phyloP scores from a whole-genome alignment of 2,888 invertebrate genomes.

The Sipha maydis region DNA sequence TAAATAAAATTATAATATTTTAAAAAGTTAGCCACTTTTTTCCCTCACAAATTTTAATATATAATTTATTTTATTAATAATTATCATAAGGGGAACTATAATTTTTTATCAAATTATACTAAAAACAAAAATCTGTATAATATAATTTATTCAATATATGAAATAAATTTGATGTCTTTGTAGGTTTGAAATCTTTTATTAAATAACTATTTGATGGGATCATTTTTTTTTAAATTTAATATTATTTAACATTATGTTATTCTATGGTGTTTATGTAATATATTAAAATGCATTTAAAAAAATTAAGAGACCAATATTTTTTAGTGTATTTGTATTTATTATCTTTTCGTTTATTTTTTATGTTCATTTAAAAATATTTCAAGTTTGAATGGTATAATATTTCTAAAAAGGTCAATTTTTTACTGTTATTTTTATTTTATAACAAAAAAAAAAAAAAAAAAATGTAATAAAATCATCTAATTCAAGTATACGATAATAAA shows the following conservation, averaged over 20 bases:
- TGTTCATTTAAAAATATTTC: conserved; percentile 25
- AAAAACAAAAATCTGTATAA: neutral
- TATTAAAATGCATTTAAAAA: neutral
- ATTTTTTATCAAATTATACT: no score
- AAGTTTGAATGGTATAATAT: neutral
- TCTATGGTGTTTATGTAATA: neutral
- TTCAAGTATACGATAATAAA: neutral
- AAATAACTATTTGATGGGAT: neutral
- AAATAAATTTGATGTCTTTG: neutral
- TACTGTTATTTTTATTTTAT: neutral
- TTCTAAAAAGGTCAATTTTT: conserved; percentile 6
- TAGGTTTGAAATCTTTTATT: neutral
- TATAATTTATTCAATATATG: neutral
- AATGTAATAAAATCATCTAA: neutral
- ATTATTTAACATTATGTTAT: neutral
- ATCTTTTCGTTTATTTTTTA: conserved; percentile 35
- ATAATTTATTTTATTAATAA: no score
- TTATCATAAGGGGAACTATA: no score
- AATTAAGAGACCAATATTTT: conserved; percentile 9
- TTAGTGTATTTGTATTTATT: conserved; percentile 28
- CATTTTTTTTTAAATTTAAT: neutral
- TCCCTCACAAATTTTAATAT: no score
- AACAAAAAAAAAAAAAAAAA: neutral
- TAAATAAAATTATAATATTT: no score
- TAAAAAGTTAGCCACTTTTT: no score